These are phyloP conservation scores for Amorpha juglandis DNA, from an alignment of 2,888 invertebrate genomes.

Conservation along the genomic window DNA sequence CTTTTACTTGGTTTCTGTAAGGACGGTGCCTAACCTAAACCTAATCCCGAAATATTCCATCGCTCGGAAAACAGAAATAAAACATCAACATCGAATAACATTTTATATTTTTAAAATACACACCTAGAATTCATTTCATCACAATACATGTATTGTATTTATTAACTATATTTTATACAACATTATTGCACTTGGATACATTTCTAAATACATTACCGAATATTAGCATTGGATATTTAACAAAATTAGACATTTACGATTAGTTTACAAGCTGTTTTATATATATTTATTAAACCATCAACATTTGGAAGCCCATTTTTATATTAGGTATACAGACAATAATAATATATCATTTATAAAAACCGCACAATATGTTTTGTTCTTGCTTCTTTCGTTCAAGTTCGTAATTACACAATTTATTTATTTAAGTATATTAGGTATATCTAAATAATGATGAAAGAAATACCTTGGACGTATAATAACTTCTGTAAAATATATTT, in stretches of 20 bases:
- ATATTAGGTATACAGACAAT: conserved; percentile 43
- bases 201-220: conserved; percentile 42
- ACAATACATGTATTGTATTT: conserved; percentile 72
- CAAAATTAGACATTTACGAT: conserved; percentile 43
- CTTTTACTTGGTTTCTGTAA: too few species aligned
- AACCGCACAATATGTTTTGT: neutral
- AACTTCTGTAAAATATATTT: too few species aligned
- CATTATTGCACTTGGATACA: conserved; percentile 79
- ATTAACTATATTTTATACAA: conserved; percentile 67
- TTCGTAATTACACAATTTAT: too few species aligned
- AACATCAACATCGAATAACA: conserved; percentile 55
- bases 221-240: conserved; percentile 50
- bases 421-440: neutral
- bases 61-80: neutral
- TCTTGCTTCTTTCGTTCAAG: neutral
- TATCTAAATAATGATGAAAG: neutral
- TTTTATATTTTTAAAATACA: conserved; percentile 83
- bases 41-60: too few species aligned
- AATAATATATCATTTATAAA: neutral
- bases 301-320: conserved; percentile 51
- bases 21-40: too few species aligned
- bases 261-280: conserved; percentile 44
- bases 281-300: conserved; percentile 33
- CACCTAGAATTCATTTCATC: conserved; percentile 79
- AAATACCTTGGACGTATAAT: too few species aligned